Percentiles rank a stretch among this genome's conserved stretches.
phyloP scores from a whole-genome alignment of 1,140 invertebrate species.

The Dendroctonus valens region DNA sequence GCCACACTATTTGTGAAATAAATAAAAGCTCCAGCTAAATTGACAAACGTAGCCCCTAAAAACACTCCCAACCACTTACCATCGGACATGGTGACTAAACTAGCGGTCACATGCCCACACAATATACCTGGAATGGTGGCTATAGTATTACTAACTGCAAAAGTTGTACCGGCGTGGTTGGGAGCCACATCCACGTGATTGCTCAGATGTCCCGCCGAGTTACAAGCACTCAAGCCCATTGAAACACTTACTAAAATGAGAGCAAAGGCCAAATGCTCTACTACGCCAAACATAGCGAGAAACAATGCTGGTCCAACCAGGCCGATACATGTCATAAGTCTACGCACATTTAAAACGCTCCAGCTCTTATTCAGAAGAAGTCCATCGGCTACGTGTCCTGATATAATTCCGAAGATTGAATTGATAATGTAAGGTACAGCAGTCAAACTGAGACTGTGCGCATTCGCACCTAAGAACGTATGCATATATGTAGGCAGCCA shows the following conservation, averaged over 20 bases:
- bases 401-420: constrained; percentile 71
- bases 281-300: constrained; percentile 70
- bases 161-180: constrained; percentile 77
- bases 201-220: constrained; percentile 75
- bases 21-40: constrained; percentile 75
- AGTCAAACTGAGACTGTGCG: constrained; percentile 73
- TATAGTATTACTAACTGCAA: constrained; percentile 78
- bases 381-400: constrained; percentile 72
- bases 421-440: constrained; percentile 78
- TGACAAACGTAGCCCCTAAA: constrained; percentile 69
- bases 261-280: constrained; percentile 69
- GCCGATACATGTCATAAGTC: constrained; percentile 75
- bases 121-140: constrained; percentile 77
- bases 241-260: constrained; percentile 75
- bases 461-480: constrained; percentile 66
- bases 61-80: constrained; percentile 79
- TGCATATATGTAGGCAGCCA: constrained; percentile 78
- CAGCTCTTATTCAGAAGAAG: constrained; percentile 61
- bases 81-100: constrained; percentile 69
- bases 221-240: constrained; percentile 76
- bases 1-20: constrained; percentile 75
- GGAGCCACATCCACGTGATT: constrained; percentile 81
- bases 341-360: constrained; percentile 70
- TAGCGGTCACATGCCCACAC: constrained; percentile 76
- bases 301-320: constrained; percentile 74